Conservation (phyloP, 2,888 invertebrate genomes). For the Sinelater perroti region DNA sequence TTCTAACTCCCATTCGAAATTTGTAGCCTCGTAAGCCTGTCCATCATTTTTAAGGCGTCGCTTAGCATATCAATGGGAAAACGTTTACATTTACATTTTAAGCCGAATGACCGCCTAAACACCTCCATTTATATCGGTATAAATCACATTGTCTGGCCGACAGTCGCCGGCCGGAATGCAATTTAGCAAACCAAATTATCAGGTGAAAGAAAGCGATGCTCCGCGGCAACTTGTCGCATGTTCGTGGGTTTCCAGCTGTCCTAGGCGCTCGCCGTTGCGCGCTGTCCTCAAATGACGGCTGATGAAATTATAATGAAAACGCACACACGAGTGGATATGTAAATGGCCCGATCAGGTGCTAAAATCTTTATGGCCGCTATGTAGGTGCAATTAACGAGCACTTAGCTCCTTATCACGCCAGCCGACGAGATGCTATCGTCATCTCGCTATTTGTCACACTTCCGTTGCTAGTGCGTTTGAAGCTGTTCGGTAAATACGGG, state of each 20-base stretch:
- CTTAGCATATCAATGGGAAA: too few relatives aligned
- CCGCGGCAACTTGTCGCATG: slow-evolving; percentile 12
- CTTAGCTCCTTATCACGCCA: slow-evolving; percentile 30
- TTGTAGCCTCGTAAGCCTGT: too few relatives aligned
- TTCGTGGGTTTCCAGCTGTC: slow-evolving; percentile 22
- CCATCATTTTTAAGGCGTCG: too few relatives aligned
- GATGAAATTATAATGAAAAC: slow-evolving; percentile 30
- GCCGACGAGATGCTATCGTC: slow-evolving; percentile 24
- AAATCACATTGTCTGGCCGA: slow-evolving; percentile 4
- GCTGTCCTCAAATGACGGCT: slow-evolving; percentile 17
- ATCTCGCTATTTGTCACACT: slow-evolving; percentile 27
- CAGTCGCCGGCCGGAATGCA: slow-evolving; percentile 8
- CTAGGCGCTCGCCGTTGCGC: slow-evolving; percentile 12
- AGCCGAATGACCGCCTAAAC: slow-evolving; percentile 1
- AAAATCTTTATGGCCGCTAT: slow-evolving; percentile 33
- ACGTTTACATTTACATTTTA: slow-evolving; percentile 5
- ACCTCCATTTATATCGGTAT: neutral
- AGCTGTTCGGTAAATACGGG: too few relatives aligned
- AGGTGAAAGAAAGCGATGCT: slow-evolving; percentile 11
- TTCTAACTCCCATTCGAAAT: too few relatives aligned
- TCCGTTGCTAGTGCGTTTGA: too few relatives aligned
- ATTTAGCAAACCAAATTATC: slow-evolving; percentile 19
- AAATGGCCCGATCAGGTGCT: slow-evolving; percentile 37
- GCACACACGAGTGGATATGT: slow-evolving; percentile 28
- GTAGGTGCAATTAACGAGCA: slow-evolving; percentile 29